A percentile compares a stretch with the other conserved stretches of the same genome.
Conservation (phyloP, 2,888 invertebrate species). For the Incurvaria masculella region DNA sequence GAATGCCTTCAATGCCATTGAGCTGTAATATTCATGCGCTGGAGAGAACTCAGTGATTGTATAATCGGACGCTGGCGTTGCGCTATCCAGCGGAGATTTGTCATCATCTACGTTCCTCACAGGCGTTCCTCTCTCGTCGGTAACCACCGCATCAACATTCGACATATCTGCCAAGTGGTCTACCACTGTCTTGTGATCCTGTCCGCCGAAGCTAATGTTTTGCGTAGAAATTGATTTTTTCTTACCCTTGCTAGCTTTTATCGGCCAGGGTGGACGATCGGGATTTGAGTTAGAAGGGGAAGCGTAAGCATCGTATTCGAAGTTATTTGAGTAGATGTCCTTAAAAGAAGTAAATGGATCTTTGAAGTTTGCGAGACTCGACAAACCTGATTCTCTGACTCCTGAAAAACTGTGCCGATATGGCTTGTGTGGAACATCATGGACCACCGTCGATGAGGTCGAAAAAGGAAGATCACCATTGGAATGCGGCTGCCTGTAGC, state of each 20-base stretch:
- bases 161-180: constrained; percentile 34
- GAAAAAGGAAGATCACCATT: constrained; percentile 33
- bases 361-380: constrained; percentile 28
- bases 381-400: neutral
- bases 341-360: constrained; percentile 33
- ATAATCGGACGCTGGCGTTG: constrained; percentile 27
- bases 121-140: neutral
- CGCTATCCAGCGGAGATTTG: constrained; percentile 8
- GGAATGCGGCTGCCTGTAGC: constrained; percentile 28
- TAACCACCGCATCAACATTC: constrained; percentile 4
- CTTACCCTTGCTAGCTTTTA: constrained; percentile 27
- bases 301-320: constrained; percentile 37
- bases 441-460: constrained; percentile 37
- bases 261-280: constrained; percentile 22
- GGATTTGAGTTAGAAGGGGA: constrained; percentile 33
- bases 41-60: constrained; percentile 36
- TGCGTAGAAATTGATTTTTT: constrained; percentile 47
- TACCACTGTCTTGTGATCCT: constrained; percentile 35
- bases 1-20: constrained; percentile 37
- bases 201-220: constrained; percentile 41
- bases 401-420: constrained; percentile 1
- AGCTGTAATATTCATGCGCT: constrained; percentile 35
- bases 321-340: constrained; percentile 33
- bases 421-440: constrained; percentile 23
- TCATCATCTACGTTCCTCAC: constrained; percentile 1